Percentiles rank a stretch among this genome's conserved stretches.
Evolutionary conservation across 2,888 invertebrate species (phyloP).

Genomic region (Digitonthophagus gazella): DNA sequence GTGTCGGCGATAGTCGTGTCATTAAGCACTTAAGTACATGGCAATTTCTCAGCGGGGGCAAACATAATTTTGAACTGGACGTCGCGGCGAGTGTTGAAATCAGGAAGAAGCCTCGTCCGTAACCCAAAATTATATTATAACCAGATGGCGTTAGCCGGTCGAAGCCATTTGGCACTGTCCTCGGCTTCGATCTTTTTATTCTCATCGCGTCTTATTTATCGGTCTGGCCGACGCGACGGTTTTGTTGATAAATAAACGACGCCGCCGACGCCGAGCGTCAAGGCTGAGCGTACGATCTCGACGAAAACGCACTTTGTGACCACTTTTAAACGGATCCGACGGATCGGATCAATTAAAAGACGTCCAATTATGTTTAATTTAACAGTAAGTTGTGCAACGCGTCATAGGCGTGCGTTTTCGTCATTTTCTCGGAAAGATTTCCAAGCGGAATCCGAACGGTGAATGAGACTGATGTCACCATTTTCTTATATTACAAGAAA

Average conservation of each 20-base stretch:
- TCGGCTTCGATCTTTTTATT: neutral
- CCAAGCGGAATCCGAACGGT: neutral
- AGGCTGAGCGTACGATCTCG: constrained; percentile 8
- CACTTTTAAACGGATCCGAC: neutral
- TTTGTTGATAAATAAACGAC: constrained; percentile 15
- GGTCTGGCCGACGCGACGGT: constrained; percentile 9
- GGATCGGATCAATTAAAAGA: neutral
- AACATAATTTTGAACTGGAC: neutral
- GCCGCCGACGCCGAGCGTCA: neutral
- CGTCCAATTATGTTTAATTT: neutral
- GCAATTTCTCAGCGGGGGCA: neutral
- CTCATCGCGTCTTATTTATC: constrained; percentile 9
- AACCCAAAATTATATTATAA: constrained; percentile 6
- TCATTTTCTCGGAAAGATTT: neutral
- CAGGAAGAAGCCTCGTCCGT: neutral
- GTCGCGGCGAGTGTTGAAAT: neutral
- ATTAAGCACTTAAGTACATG: neutral
- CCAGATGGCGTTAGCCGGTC: constrained; percentile 5
- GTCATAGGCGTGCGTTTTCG: neutral
- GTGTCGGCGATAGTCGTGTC: neutral
- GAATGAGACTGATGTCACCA: neutral
- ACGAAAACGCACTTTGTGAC: neutral
- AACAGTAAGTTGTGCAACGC: neutral
- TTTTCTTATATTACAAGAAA: too few species aligned
- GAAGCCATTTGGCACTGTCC: constrained; percentile 10